phyloP scores from a whole-genome alignment of 2,113 vertebrate species.

The Nycticebus coucang region DNA sequence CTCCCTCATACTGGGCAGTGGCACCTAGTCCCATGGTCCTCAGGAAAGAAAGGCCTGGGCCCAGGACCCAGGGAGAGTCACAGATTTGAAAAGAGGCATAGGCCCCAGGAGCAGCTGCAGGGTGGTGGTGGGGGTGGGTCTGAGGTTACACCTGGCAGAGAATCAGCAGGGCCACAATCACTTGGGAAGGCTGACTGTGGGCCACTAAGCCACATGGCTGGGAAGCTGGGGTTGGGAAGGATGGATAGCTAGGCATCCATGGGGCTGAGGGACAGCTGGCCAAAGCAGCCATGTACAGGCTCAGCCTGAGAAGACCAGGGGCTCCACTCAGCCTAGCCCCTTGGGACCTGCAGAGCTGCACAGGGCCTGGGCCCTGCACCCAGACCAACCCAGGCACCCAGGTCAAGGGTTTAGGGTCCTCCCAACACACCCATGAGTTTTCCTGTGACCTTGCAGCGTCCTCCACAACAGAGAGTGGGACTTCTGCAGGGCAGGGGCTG shows the following conservation, averaged over 20 bases:
- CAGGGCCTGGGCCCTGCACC: too few species aligned
- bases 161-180: not conserved
- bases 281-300: not conserved
- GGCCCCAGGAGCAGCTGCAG: not conserved
- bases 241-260: not conserved
- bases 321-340: too few species aligned
- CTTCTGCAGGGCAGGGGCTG: too few species aligned
- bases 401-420: not conserved
- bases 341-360: not conserved
- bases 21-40: not conserved
- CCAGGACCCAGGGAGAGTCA: not conserved
- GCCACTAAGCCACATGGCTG: fast-evolving
- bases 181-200: not conserved
- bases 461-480: not conserved
- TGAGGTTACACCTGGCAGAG: not conserved
- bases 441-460: not conserved
- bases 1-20: not conserved
- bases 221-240: not conserved
- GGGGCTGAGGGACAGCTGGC: not conserved
- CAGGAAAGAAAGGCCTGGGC: not conserved
- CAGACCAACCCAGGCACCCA: not conserved
- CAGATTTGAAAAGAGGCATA: not conserved
- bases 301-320: too few species aligned
- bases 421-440: not conserved
- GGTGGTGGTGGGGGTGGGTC: not conserved